Percentiles rank a stretch among this genome's conserved stretches.
These are phyloP conservation scores for Alligator mississippiensis DNA, from an alignment of 2,113 vertebrate genomes.

Conservation along the genomic window DNA sequence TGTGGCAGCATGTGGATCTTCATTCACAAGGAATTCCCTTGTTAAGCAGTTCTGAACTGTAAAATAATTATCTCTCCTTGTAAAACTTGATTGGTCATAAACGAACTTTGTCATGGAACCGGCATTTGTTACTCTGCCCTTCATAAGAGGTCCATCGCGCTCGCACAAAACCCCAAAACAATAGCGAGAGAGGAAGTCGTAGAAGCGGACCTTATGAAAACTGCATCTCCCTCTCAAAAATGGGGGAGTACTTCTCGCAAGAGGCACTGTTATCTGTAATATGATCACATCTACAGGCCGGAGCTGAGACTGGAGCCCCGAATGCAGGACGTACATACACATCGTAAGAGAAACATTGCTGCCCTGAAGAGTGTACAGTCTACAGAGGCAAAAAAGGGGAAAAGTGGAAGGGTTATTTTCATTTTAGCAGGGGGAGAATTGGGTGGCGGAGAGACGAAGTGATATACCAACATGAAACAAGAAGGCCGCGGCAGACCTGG, in stretches of 20 bases:
- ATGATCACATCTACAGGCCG: not conserved
- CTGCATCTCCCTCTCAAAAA: not conserved
- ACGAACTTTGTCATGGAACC: constrained; percentile 18
- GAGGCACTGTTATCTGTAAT: not conserved
- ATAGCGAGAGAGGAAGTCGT: not conserved
- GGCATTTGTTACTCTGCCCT: not conserved
- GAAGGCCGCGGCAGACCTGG: no score
- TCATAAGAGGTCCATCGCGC: not conserved
- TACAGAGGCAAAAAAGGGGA: no score
- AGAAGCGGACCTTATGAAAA: not conserved
- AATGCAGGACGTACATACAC: not conserved
- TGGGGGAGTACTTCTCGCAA: not conserved
- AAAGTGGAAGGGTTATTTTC: no score
- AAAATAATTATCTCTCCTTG: constrained; percentile 1
- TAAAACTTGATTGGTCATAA: constrained; percentile 33
- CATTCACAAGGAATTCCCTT: constrained; percentile 5
- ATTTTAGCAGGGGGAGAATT: no score
- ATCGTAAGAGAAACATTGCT: not conserved
- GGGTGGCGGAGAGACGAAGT: no score
- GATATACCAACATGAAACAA: no score
- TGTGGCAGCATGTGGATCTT: not conserved
- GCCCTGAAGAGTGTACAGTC: no score
- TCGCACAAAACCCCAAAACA: not conserved
- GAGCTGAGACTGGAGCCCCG: not conserved
- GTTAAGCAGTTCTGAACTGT: not conserved